Base-by-base conservation (phyloP, 92 coral and sea anemone genomes). In the Epizoanthus stellaris region DNA sequence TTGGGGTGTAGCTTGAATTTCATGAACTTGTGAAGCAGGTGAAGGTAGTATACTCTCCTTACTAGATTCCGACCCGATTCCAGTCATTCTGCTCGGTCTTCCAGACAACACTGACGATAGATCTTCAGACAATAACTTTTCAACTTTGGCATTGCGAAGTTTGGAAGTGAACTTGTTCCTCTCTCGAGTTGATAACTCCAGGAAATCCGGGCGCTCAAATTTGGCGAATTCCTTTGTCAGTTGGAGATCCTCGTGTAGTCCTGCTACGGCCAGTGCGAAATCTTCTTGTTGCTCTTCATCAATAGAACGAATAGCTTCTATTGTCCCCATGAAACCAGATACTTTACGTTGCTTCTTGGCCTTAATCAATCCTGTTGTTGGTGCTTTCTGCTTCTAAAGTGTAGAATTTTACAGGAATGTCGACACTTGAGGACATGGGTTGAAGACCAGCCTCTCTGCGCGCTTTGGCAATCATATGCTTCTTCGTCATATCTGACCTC, bases 311-410 rank as follows among this genome's bases (percentile, higher is more conserved):
- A 86, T 79, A 0, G 80, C 89, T 86, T 86, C 89, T 40, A 68
- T 86, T 25, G 85, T 79, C 58, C 61, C 89, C 70, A 67, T 69
- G 70, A 86, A 86, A 68, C 89, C 80, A 76, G 89, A 86, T 14
- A 81, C 89, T 30, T 70, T 79, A 2, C 72, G 12, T 23, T 86
- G 82, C 85, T 86, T 79, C 42, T 75, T 77, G 13, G 77, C 69
- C 84, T 75, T 66, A 40, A 86, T n/a, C n/a, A n/a, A n/a, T 76
- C 76, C 85, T 45, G 89, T 86, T 86, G 80, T 77, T 86, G 10
- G 76, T 66, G 54, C 77, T 66, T 77, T 77, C 89, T 47, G 89
- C 85, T 6, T 68, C 85, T 25, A 30, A 65, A 65, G 85, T 86
- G 77, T 77, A 79, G 64, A 80, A 79, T 3, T 69, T 77, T 12